Percentiles rank a stretch among this genome's conserved stretches.
These are phyloP conservation scores for Chrysochloris asiatica DNA, from an alignment of 2,113 vertebrate genomes.

Conservation along the genomic window DNA sequence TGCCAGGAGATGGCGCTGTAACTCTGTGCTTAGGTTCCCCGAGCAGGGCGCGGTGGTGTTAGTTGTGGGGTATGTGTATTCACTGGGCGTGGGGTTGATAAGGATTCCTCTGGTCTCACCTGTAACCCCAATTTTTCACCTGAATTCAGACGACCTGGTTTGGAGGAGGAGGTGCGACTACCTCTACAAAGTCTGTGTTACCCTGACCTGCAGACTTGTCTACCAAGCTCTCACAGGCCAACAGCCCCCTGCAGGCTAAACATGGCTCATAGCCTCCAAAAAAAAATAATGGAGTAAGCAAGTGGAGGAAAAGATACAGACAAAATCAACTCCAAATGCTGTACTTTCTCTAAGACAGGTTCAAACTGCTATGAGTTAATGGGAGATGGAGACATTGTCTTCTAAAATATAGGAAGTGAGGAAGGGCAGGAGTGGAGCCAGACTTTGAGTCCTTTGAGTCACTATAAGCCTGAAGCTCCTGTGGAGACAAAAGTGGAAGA, in stretches of 20 bases:
- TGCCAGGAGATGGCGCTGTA: conserved; percentile 74
- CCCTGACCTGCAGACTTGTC: not conserved
- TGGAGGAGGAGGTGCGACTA: not conserved
- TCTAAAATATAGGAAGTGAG: not conserved
- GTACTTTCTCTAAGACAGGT: not conserved
- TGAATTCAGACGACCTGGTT: conserved; percentile 10
- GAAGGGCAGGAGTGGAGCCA: not conserved
- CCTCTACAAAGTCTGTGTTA: not conserved
- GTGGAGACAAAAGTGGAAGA: not conserved
- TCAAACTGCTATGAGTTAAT: not conserved
- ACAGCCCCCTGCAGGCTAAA: not conserved
- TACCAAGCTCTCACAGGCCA: not conserved
- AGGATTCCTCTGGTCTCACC: not conserved
- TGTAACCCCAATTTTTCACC: not conserved
- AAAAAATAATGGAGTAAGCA: too few species aligned
- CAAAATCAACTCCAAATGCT: not conserved
- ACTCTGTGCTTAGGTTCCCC: conserved; percentile 13
- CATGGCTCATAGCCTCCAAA: not conserved
- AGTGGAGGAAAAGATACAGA: not conserved
- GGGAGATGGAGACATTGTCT: not conserved
- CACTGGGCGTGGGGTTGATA: not conserved
- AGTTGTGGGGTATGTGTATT: too few species aligned
- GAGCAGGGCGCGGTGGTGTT: fast-evolving
- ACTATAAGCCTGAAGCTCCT: not conserved
- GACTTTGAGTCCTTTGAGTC: not conserved